Evolutionary conservation across 2,113 vertebrate genomes (phyloP).

Genomic region (Copsychus sechellarum): DNA sequence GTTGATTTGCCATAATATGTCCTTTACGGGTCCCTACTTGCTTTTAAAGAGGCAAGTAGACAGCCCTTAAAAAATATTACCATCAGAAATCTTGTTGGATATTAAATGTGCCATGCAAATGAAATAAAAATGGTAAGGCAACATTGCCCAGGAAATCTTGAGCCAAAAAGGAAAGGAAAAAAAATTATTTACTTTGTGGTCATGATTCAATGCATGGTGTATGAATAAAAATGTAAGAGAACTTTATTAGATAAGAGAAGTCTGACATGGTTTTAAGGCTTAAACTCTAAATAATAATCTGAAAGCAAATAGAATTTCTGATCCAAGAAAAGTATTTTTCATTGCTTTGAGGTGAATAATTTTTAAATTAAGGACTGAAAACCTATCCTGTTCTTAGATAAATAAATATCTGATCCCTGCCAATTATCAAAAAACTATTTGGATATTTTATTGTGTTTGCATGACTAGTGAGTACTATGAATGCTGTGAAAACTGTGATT

Average conservation of each 20-base stretch:
- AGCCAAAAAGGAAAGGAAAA: background rate
- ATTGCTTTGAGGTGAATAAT: constrained; percentile 46
- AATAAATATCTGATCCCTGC: background rate
- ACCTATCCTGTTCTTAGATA: constrained; percentile 27
- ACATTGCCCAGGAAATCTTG: constrained; percentile 13
- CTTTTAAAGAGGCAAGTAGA: background rate
- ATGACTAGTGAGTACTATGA: background rate
- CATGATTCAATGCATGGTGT: constrained; percentile 24
- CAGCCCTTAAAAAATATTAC: background rate
- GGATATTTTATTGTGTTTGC: background rate
- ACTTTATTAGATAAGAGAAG: constrained; percentile 34
- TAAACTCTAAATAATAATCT: constrained; percentile 50
- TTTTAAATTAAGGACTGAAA: constrained; percentile 54
- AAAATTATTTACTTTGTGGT: constrained; percentile 45
- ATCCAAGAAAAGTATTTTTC: constrained; percentile 57
- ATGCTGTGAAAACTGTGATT: background rate
- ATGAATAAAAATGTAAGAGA: constrained; percentile 34
- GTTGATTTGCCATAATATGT: background rate
- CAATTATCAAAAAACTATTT: constrained; percentile 26
- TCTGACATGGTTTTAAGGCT: constrained; percentile 9
- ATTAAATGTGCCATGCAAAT: background rate
- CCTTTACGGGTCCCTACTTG: background rate
- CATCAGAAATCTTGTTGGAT: background rate
- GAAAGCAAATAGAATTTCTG: constrained; percentile 43
- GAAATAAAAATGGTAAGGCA: background rate